These are phyloP conservation scores for Subanguina moxae DNA, from an alignment of 1,140 invertebrate species.

Conservation along the genomic window DNA sequence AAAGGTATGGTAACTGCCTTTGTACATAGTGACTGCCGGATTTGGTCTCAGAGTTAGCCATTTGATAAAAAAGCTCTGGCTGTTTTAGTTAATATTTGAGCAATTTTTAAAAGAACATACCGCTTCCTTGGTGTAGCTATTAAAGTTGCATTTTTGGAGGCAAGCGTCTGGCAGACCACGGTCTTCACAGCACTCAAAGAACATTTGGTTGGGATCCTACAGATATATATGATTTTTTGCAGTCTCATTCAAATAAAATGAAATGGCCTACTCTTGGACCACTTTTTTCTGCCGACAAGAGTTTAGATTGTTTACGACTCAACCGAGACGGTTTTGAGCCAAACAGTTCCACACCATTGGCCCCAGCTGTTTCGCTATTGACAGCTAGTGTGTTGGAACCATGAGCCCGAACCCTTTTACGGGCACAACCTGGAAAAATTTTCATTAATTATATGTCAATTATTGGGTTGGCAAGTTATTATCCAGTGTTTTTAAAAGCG, in stretches of 20 bases:
- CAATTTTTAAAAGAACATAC: slow-evolving; percentile 11
- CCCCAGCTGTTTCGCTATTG: background rate
- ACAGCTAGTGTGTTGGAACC: slow-evolving; percentile 24
- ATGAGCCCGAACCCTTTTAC: slow-evolving; percentile 26
- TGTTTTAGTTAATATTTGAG: slow-evolving; percentile 21
- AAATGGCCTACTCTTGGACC: background rate
- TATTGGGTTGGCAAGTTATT: no score
- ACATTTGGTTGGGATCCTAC: slow-evolving; percentile 46
- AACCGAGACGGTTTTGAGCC: background rate
- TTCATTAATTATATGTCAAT: no score
- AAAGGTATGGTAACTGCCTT: no score
- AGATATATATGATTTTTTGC: background rate
- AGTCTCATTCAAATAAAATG: background rate
- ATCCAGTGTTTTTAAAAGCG: no score
- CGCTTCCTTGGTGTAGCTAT: slow-evolving; percentile 49
- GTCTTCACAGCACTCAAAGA: slow-evolving; percentile 48
- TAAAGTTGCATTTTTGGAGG: slow-evolving; percentile 52
- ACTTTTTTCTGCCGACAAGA: background rate
- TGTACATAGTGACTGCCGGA: no score
- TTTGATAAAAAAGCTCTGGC: no score
- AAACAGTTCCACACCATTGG: background rate
- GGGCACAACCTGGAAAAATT: slow-evolving; percentile 19
- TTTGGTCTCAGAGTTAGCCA: no score
- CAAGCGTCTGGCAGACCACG: slow-evolving; percentile 53
- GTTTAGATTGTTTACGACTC: background rate